Evolutionary conservation across 1,140 invertebrate species (phyloP), one percentile per base, ranked within the genome.

Genomic region (Cecropterus lyciades): DNA sequence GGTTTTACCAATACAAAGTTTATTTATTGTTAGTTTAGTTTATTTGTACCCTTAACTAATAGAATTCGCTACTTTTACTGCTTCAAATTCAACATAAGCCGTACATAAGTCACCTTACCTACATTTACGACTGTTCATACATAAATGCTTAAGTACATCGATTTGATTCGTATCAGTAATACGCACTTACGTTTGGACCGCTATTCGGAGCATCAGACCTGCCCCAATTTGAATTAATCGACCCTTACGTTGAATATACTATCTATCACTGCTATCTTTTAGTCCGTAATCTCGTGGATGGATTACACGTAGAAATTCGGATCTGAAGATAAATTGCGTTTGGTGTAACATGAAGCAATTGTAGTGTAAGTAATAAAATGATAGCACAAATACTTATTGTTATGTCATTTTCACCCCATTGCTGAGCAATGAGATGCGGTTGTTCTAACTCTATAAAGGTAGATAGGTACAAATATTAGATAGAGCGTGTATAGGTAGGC

Each of bases 61-160:
- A 33, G 30, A 33, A 33, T 9, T 33, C 9, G 6, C 30, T 9
- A 9, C 9, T 33, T 8, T 33, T 33, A 8, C 9, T n/a, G 37
- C 37, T 40, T n/a, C 37, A 3, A n/a, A 40, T 13, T 40, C 37
- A 10, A 40, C n/a, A 40, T 40, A 40, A 40, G n/a, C 37, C 37
- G 10, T 40, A 49, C 11, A 49, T 27, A 49, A 49, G 10, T 49
- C 20, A 13, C 51, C 57, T 45, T 43, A 72, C 67, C 70, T 69
- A 57, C 53, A 65, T 72, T 57, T 49, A 65, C 56, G 68, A 69
- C 66, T 65, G 67, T 69, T 64, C 75, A 77, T 73, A 80, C 73
- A 77, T 80, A 72, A 80, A 66, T 57, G 55, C 14, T 37, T 20
- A 45, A 56, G 37, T 43, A 43, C 16, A 57, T 45, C 55, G 55